A percentile compares a stretch with the other conserved stretches of the same genome.
phyloP scores from a whole-genome alignment of 1,140 invertebrate species.

The Diprion similis region DNA sequence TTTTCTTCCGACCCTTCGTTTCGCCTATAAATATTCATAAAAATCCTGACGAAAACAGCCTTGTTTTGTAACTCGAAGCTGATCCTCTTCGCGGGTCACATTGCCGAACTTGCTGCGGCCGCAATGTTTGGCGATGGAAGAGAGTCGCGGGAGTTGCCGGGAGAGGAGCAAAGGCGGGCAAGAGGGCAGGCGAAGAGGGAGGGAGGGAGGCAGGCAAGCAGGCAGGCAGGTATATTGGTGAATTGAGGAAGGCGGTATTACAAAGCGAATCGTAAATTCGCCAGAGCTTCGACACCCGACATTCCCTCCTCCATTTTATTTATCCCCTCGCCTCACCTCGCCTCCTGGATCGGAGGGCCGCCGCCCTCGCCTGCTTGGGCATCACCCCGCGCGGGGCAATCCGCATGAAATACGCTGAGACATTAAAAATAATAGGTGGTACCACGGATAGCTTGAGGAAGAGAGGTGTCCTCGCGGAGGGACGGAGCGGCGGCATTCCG shows the following conservation, averaged over 20 bases:
- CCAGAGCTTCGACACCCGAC: conserved; percentile 60
- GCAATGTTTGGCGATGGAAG: background rate
- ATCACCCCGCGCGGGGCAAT: conserved; percentile 22
- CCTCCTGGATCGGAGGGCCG: no score
- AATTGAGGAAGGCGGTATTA: conserved; percentile 63
- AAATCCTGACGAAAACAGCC: no score
- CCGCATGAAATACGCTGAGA: conserved; percentile 45
- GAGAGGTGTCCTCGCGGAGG: conserved; percentile 10
- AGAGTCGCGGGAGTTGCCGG: conserved; percentile 24
- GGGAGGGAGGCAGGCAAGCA: background rate
- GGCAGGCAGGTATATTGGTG: conserved; percentile 51
- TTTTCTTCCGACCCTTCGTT: no score
- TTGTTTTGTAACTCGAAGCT: no score
- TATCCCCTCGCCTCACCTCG: conserved; percentile 28
- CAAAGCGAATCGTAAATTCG: conserved; percentile 63
- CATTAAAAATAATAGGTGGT: conserved; percentile 55
- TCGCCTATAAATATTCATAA: no score
- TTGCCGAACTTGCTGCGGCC: background rate
- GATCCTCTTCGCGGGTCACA: no score
- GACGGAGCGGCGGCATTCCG: conserved; percentile 7
- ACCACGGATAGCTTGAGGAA: conserved; percentile 21
- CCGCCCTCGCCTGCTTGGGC: conserved; percentile 1
- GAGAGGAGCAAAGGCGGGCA: conserved; percentile 1
- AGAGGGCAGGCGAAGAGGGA: conserved; percentile 14
- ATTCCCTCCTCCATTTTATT: conserved; percentile 53